Base-by-base conservation (phyloP, 2,113 vertebrate genomes). In the Megatriorchis doriae region DNA sequence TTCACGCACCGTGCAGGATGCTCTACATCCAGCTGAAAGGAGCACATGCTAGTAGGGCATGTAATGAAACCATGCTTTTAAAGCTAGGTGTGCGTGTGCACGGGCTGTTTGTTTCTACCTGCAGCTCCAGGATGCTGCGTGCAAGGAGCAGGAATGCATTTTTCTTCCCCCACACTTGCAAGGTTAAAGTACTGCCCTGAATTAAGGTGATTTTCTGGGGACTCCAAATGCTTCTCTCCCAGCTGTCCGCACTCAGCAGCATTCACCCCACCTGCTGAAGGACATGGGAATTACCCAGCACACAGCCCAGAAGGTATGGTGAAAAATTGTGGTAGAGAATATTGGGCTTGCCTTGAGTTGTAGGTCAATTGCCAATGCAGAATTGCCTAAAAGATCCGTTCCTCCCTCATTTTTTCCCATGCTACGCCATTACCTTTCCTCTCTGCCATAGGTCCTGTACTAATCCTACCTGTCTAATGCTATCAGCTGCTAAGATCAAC, bases 401-500 rank as follows among this genome's bases (percentile, higher is more conserved):
- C 61, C 81, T 79, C 17, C 34, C 73, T 79, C 25, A 22, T 77
- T 95, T 94, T 84, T 82, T 8, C 59, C 45, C 40, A 22, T 27
- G 34, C 40, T 81, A 17, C 36, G 43, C 40, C 65, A 79, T 81
- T 81, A 56, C 34, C 34, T 48, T 81, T 65, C 36, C 68, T 65
- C 59, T 83, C 45, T 68, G 50, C 72, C 53, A 16, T 5, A 55
- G 22, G 50, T 58, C 19, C 74, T 75, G 11, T n/a, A 40, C 29
- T 36, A 95, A 90, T 62, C 43, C 63, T 32, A 47, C 63, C 61
- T 84, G 71, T 58, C 88, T 83, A 26, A 72, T 27, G 45, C 66
- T 45, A 88, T 83, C 86, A 68, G 81, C 63, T 65, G 74, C 59
- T 42, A n/a, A 66, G 36, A 86, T 26, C 71, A 81, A 74, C 70